These are phyloP conservation scores for Tholera decimalis DNA, from an alignment of 2,888 invertebrate species.

Conservation along the genomic window DNA sequence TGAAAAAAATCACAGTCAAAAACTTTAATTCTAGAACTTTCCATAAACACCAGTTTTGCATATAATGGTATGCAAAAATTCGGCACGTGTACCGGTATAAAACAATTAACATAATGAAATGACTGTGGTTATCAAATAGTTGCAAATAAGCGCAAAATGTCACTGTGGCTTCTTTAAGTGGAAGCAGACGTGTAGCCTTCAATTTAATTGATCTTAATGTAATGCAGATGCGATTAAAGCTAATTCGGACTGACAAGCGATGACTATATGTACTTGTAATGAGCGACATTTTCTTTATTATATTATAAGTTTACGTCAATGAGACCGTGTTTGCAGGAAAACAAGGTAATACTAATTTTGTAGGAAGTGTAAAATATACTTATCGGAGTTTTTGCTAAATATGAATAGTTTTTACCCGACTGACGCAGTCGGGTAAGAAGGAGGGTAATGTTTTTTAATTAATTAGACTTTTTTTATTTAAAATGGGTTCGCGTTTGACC, in stretches of 20 bases:
- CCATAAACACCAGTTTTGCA: background rate
- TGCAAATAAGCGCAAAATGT: constrained; percentile 18
- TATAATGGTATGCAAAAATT: constrained; percentile 25
- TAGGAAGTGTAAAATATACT: no score
- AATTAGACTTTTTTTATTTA: no score
- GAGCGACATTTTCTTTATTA: background rate
- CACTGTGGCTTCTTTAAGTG: background rate
- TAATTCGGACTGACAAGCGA: background rate
- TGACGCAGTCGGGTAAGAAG: no score
- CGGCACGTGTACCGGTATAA: constrained; percentile 15
- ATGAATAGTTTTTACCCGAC: no score
- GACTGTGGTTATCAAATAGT: constrained; percentile 7
- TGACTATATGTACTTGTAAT: background rate
- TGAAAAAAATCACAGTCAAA: background rate
- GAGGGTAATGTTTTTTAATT: no score
- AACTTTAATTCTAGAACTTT: background rate
- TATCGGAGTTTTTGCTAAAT: background rate
- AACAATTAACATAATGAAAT: constrained; percentile 25
- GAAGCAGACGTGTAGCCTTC: background rate
- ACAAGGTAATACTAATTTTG: background rate
- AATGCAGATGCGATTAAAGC: constrained; percentile 2
- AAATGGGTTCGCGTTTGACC: no score
- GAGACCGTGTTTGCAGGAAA: background rate
- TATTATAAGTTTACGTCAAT: background rate
- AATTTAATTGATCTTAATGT: constrained; percentile 7